A percentile compares a stretch with the other conserved stretches of the same genome.
phyloP scores from a whole-genome alignment of 2,888 invertebrate genomes.

The Lepetodrilus schrolli region DNA sequence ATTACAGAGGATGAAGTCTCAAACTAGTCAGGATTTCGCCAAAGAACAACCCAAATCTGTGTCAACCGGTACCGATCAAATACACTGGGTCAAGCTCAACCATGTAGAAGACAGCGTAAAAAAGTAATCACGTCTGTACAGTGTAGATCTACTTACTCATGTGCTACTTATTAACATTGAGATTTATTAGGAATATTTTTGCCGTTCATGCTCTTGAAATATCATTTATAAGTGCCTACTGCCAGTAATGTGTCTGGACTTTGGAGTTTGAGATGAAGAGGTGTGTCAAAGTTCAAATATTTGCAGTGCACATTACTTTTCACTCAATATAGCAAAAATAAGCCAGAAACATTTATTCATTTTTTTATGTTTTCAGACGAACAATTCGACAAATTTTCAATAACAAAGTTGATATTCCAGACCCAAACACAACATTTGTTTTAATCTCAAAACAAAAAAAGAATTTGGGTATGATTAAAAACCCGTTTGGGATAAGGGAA shows the following conservation, averaged over 20 bases:
- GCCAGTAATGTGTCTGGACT: no score
- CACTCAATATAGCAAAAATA: no score
- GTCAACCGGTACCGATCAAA: not conserved
- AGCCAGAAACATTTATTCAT: not conserved
- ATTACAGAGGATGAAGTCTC: slow-evolving; percentile 38
- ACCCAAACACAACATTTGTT: slow-evolving; percentile 40
- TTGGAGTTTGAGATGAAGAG: no score
- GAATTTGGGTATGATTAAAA: slow-evolving; percentile 43
- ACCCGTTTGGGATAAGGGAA: no score
- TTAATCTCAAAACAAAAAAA: slow-evolving; percentile 55
- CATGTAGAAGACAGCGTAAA: not conserved
- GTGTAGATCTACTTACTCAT: no score
- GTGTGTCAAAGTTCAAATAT: no score
- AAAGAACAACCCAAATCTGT: not conserved
- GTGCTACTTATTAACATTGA: no score
- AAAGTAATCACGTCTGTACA: no score
- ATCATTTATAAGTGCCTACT: no score
- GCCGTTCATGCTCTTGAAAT: no score
- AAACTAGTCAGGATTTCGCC: not conserved
- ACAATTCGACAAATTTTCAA: slow-evolving; percentile 20
- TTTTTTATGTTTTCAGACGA: not conserved
- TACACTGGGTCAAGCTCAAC: slow-evolving; percentile 6
- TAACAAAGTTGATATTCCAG: slow-evolving; percentile 7
- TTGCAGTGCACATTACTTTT: no score
- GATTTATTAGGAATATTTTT: no score